Conservation (phyloP, 53 echinoderm and acorn worm species). For the Actinopyga echinites region DNA sequence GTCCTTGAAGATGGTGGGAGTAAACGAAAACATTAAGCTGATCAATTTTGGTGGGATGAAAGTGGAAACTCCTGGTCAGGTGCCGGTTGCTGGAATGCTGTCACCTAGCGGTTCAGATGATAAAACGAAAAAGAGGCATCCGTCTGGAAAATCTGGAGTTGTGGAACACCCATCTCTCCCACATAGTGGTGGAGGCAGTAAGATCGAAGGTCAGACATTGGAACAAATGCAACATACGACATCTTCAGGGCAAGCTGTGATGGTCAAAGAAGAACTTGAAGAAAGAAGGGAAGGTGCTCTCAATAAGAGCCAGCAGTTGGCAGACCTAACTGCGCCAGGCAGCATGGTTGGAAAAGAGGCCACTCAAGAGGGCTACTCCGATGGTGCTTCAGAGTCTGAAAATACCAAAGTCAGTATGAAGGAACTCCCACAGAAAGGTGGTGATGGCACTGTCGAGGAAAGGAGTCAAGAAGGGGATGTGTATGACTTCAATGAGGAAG, state of each 20-base stretch:
- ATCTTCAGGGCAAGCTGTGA: too few species aligned
- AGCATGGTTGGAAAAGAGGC: too few species aligned
- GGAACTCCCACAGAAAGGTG: neutral
- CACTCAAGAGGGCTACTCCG: too few species aligned
- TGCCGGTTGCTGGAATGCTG: constrained; percentile 5
- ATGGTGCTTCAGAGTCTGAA: neutral
- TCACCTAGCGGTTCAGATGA: constrained; percentile 7
- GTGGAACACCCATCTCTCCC: neutral
- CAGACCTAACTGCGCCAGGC: too few species aligned
- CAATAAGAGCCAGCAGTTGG: too few species aligned
- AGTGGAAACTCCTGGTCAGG: neutral
- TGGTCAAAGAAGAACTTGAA: too few species aligned
- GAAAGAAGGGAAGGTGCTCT: too few species aligned
- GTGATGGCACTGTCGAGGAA: neutral
- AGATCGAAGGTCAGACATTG: too few species aligned
- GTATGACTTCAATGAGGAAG: constrained; percentile 84
- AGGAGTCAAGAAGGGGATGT: constrained; percentile 45
- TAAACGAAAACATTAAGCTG: constrained; percentile 2
- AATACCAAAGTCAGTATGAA: neutral
- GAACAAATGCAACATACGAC: too few species aligned
- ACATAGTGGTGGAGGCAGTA: neutral
- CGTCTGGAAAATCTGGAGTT: neutral
- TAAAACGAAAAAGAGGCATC: constrained; percentile 5
- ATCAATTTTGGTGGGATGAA: constrained; percentile 5
- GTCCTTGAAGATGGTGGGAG: constrained; percentile 8